Percentiles rank a stretch among this genome's conserved stretches.
Conservation (phyloP, 2,113 vertebrate species). For the Pelmatolapia mariae region DNA sequence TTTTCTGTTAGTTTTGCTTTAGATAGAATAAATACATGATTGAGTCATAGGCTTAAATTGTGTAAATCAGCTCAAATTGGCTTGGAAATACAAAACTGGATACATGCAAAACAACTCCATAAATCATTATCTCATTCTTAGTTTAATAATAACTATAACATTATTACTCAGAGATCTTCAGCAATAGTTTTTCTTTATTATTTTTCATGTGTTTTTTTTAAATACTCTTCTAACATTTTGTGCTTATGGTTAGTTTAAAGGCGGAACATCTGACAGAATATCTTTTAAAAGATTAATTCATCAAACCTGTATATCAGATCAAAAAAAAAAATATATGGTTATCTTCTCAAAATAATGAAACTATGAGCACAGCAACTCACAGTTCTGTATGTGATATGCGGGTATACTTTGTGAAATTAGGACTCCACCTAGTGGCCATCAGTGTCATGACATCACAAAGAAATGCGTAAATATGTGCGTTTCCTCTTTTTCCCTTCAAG, state of each 20-base stretch:
- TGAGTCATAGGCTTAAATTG: background rate
- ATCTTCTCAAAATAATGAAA: background rate
- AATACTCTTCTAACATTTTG: background rate
- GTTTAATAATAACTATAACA: fast-evolving
- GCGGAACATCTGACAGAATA: fast-evolving
- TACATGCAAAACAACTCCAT: background rate
- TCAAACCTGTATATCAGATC: background rate
- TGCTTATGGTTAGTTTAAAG: background rate
- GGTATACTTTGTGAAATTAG: background rate
- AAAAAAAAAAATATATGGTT: background rate
- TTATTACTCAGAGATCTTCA: fast-evolving
- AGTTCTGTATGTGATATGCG: background rate
- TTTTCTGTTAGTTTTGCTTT: background rate
- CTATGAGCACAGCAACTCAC: background rate
- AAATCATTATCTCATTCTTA: fast-evolving
- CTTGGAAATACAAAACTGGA: background rate
- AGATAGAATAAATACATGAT: background rate
- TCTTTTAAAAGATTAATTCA: background rate
- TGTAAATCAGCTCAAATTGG: fast-evolving
- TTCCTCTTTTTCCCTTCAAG: background rate
- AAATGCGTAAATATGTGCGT: background rate
- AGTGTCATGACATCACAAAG: background rate
- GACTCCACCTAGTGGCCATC: background rate
- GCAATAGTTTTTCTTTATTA: fast-evolving
- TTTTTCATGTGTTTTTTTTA: background rate